Base-by-base conservation (phyloP, 1,140 invertebrate species). In the Sycobia sp. region DNA sequence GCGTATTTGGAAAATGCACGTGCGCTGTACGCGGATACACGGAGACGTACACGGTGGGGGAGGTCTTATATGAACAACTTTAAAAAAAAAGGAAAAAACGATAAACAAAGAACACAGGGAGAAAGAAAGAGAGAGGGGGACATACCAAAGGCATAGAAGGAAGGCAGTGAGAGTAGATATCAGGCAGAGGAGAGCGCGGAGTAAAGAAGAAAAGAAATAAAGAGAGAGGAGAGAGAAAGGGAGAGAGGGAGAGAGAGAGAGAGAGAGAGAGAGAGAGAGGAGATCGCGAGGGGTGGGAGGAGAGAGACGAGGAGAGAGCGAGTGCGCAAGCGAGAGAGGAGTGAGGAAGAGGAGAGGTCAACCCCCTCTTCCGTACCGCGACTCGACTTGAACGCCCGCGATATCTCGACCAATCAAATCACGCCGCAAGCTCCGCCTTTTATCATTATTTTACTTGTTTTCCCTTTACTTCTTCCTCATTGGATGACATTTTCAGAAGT, bases 381-480 rank as follows among this genome's bases (percentile, higher is more conserved):
- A 39, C 43, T 43, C 75, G 76, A 76, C 78, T 81, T 76, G 71
- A 81, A 82, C 78, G 79, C 76, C 76, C 73, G 76, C 77, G 75
- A 80, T 82, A 80, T 82, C 80, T 82, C 80, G 79, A 80, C 80
- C 80, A 82, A 82, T 82, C 79, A 74, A 81, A 79, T 80, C 71
- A 74, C 79, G 69, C 75, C 74, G 72, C 69, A 72, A 72, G 77
- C 80, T 82, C 80, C 80, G 80, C 80, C 80, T 82, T 82, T 82
- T 81, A 82, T 81, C 80, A 82, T 82, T 80, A 82, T 82, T 82
- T 82, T 82, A 82, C 79, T 81, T 81, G 79, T 81, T 82, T 82
- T 81, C 73, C 75, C 75, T 78, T 76, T 78, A 79, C 79, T 79
- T 80, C 73, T 76, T 75, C 77, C 77, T 75, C 76, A 82, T 82